phyloP scores from a whole-genome alignment of 2,888 invertebrate genomes.

The Apodemia mormo region DNA sequence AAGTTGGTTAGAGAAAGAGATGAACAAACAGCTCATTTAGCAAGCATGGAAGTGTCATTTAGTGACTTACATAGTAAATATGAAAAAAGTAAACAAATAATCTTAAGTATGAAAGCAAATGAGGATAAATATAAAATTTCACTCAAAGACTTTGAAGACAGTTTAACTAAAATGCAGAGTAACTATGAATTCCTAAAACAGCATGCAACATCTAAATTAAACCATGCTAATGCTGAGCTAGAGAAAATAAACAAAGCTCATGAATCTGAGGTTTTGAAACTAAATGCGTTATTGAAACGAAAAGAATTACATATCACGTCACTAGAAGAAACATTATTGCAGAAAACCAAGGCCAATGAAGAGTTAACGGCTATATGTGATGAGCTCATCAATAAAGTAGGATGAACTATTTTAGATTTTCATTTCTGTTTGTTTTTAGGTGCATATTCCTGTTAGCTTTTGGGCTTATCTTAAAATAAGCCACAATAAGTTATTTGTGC shows the following conservation, averaged over 20 bases:
- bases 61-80: constrained; percentile 84
- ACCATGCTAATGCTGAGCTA: constrained; percentile 88
- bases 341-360: constrained; percentile 94
- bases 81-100: constrained; percentile 84
- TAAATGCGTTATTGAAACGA: constrained; percentile 93
- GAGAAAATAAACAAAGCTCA: constrained; percentile 87
- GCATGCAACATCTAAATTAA: constrained; percentile 94
- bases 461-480: constrained; percentile 66
- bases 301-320: constrained; percentile 92
- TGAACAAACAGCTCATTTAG: constrained; percentile 82
- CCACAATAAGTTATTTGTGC: constrained; percentile 63
- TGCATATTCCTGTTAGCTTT: constrained; percentile 53
- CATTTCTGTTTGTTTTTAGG: constrained; percentile 36
- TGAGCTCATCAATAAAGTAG: constrained; percentile 89
- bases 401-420: constrained; percentile 53
- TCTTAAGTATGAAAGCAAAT: constrained; percentile 77
- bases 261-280: constrained; percentile 90
- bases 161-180: constrained; percentile 87
- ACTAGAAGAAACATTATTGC: constrained; percentile 90
- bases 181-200: constrained; percentile 93
- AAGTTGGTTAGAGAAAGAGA: constrained; percentile 82
- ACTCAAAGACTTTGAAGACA: constrained; percentile 86
- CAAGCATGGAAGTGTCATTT: constrained; percentile 84
- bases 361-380: constrained; percentile 95
- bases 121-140: constrained; percentile 87